Evolutionary conservation across 2,888 invertebrate species (phyloP), one percentile per base, ranked within the genome.

Genomic region (Coenonympha arcania): DNA sequence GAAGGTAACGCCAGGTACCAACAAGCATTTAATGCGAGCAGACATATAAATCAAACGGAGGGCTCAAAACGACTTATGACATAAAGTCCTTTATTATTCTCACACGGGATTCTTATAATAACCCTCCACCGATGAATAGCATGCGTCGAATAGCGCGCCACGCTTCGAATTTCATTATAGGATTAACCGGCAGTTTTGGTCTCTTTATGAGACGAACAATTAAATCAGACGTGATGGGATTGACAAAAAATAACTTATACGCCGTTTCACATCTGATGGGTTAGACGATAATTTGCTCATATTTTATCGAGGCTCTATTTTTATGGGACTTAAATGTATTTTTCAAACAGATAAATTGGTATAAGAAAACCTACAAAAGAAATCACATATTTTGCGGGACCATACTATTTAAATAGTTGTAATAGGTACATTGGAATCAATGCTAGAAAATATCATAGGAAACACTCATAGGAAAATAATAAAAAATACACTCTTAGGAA

Each of bases 21-120:
- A 48, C 42, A 24, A 36, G 31, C 46, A 18, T 50, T 63, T 60
- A 65, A 63, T 64, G 52, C 48, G 53, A 57, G 42, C 57, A 55
- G 52, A 51, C 56, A 24, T 56, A 58, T 57, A 57, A 54, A 57
- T 57, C 83, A 84, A 77, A 73, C 60, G 62, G 64, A 62, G 60
- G 64, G 59, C 69, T 67, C 71, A 75, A n/a, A 78, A 80, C 76
- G 75, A 71, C 79, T 78, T 76, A 78, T 83, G 83, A 81, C 79
- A 80, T 76, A 74, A 80, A 82, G 72, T 79, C 73, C 76, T 80
- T 80, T 82, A 77, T 76, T 77, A 79, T 80, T 78, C 79, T 78
- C 79, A 76, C 75, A 72, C 71, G 68, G 68, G 49, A 55, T 50
- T 61, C 60, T 50, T 55, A 65, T 61, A 69, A 73, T 74, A 76